Evolutionary conservation across 2,113 vertebrate species (phyloP), one percentile per base, ranked within the genome.

Genomic region (Paradisaea rubra): DNA sequence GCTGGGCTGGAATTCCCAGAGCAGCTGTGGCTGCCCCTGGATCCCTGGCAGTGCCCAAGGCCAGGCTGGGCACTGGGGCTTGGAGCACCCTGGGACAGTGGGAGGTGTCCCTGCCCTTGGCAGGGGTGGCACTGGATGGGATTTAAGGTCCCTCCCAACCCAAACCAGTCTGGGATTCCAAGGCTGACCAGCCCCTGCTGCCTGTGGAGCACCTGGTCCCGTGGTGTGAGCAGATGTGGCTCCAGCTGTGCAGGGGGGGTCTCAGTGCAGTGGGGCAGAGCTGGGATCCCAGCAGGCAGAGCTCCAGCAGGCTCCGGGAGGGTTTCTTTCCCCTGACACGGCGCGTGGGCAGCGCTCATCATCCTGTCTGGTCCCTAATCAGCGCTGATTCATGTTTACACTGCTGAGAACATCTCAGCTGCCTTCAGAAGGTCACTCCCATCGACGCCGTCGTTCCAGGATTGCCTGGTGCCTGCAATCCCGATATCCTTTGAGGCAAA

Each of bases 361-460:
- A 85, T 74, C 66, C 65, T 44, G 68, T 74, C 80, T 81, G 94
- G 89, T 83, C 92, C 73, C 94, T 50, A 13, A 79, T 41, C 95
- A 84, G 89, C 4, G 3, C 94, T 95, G 96, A 96, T 35, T 94
- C 96, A 94, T 30, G 86, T 69, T 69, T 87, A 33, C 91, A 22
- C 77, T 17, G 81, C 81, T 41, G 53, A 65, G 54, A 93, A 69
- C 93, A 61, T 42, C 86, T 68, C 91, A 56, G 66, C 91, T 93
- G 93, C 89, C 93, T 77, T 5, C 28, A 49, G 66, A 82, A 95
- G 95, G 96, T 80, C 93, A 60, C 66, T 82, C 30, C 56, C 78
- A 27, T 59, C 12, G 22, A 35, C 59, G 56, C 83, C 64, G 53
- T 15, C 2, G 41, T 73, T 45, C 73, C 65, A 61, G 59, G 21